A percentile compares a stretch with the other conserved stretches of the same genome.
phyloP scores from a whole-genome alignment of 2,797 vertebrate species.

The Ctenopoma multispine region DNA sequence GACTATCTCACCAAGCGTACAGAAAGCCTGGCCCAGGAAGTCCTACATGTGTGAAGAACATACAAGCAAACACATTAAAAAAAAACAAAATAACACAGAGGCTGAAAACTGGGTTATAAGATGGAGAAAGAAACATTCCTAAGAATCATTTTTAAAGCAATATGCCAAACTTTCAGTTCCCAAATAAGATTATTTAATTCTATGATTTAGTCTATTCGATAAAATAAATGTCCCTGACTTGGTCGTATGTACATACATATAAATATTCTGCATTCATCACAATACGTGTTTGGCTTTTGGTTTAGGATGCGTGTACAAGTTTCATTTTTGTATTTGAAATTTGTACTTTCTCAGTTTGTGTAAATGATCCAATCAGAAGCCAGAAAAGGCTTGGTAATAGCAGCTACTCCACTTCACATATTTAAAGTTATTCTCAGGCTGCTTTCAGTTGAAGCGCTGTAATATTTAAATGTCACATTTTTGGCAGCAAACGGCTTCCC shows the following conservation, averaged over 20 bases:
- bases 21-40: constrained; percentile 97
- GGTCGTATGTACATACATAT: too few species aligned
- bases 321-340: too few species aligned
- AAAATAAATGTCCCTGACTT: too few species aligned
- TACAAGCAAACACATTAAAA: neutral
- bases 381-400: too few species aligned
- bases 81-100: neutral
- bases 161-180: too few species aligned
- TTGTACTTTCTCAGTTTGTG: too few species aligned
- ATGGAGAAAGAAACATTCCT: neutral
- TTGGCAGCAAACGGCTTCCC: neutral
- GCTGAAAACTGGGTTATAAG: neutral
- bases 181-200: too few species aligned
- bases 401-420: neutral
- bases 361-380: too few species aligned
- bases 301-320: too few species aligned
- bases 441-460: neutral
- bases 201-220: too few species aligned
- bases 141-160: neutral
- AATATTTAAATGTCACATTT: neutral
- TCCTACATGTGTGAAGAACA: constrained; percentile 82
- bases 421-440: neutral
- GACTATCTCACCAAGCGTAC: constrained; percentile 95
- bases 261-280: too few species aligned
- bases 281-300: too few species aligned